Evolutionary conservation across 1,140 invertebrate species (phyloP).

Genomic region (Macrobrachium nipponense): DNA sequence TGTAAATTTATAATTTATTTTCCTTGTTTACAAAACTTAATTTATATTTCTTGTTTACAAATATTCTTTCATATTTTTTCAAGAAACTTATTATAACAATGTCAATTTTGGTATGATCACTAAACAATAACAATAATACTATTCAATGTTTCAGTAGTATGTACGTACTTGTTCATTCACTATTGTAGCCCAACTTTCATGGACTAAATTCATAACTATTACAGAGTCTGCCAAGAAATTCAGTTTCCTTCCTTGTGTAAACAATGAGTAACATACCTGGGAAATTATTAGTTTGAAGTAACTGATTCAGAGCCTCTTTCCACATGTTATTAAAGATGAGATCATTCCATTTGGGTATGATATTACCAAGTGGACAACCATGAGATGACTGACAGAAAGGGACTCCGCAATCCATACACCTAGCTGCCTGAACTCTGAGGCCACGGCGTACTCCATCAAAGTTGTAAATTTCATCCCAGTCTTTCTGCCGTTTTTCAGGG

Average conservation of each 20-base stretch:
- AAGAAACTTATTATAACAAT: too few relatives aligned
- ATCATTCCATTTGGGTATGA: constrained; percentile 99
- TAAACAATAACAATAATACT: too few relatives aligned
- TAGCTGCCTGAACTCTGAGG: constrained; percentile 89
- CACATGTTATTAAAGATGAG: constrained; percentile 94
- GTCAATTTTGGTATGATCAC: too few relatives aligned
- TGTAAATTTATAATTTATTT: constrained; percentile 26
- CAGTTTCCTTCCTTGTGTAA: too few relatives aligned
- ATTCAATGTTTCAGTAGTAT: too few relatives aligned
- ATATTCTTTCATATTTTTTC: too few relatives aligned
- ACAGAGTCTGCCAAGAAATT: neutral
- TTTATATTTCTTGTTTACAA: too few relatives aligned
- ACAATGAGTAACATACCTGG: constrained; percentile 73
- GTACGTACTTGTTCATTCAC: too few relatives aligned
- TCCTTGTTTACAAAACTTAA: too few relatives aligned
- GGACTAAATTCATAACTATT: neutral
- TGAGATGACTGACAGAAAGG: constrained; percentile 98
- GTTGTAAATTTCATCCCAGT: constrained; percentile 98
- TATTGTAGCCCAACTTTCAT: too few relatives aligned
- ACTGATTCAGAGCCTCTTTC: constrained; percentile 94
- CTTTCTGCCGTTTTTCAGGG: constrained; percentile 84
- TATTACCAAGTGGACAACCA: constrained; percentile 97
- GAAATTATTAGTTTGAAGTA: constrained; percentile 99
- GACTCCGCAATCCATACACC: constrained; percentile 99
- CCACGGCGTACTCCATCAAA: constrained; percentile 87